These are phyloP conservation scores for Amphibalanus amphitrite DNA, from an alignment of 1,140 invertebrate species.

Conservation along the genomic window DNA sequence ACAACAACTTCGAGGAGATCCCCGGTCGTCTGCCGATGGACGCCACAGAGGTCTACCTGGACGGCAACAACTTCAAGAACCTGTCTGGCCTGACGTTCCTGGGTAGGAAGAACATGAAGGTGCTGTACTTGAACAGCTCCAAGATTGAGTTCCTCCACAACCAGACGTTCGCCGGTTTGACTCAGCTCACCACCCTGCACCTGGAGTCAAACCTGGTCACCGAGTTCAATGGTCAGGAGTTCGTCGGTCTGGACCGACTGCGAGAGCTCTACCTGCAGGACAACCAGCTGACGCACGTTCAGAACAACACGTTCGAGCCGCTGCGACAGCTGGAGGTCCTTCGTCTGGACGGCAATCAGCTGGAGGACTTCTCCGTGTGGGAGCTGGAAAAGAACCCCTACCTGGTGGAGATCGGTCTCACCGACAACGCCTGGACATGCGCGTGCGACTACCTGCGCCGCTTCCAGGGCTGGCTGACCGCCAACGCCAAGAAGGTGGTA, in stretches of 20 bases:
- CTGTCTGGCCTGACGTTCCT: conserved; percentile 67
- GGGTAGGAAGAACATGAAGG: conserved; percentile 62
- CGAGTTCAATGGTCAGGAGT: conserved; percentile 62
- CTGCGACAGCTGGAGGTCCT: conserved; percentile 50
- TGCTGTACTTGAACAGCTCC: conserved; percentile 65
- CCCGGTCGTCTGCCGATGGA: conserved; percentile 82
- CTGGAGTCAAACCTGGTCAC: conserved; percentile 59
- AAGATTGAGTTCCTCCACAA: conserved; percentile 73
- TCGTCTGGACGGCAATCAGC: conserved; percentile 54
- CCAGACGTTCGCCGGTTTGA: conserved; percentile 71
- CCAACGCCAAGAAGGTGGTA: conserved; percentile 35
- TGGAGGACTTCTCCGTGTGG: conserved; percentile 57
- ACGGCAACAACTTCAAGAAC: conserved; percentile 63
- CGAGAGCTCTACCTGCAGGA: conserved; percentile 42
- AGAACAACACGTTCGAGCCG: conserved; percentile 55
- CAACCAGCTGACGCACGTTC: conserved; percentile 49
- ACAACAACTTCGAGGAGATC: conserved; percentile 48
- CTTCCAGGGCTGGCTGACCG: conserved; percentile 56
- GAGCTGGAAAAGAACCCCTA: conserved; percentile 38
- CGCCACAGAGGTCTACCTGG: conserved; percentile 69
- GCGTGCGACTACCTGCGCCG: conserved; percentile 63
- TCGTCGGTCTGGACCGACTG: conserved; percentile 46
- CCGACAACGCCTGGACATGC: conserved; percentile 71
- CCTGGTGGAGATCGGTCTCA: conserved; percentile 41
- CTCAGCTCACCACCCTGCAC: conserved; percentile 59